Evolutionary conservation across 2,113 vertebrate species (phyloP), one percentile per base, ranked within the genome.

Genomic region (Falco punctatus): DNA sequence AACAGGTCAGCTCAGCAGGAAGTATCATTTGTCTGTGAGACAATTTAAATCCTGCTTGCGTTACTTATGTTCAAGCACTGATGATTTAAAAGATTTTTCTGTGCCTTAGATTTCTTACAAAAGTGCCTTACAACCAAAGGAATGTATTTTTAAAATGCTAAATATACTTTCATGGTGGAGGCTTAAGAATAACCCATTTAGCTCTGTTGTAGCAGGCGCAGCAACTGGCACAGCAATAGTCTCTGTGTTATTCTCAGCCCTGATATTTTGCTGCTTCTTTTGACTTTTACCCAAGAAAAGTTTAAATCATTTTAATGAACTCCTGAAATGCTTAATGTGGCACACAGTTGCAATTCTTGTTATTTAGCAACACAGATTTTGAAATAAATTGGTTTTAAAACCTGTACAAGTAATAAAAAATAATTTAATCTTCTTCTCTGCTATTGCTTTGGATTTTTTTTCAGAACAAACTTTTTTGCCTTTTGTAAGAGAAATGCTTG

Each of bases 121-220:
- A 92, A 85, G 32, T 79, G 32, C 20, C 44, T 96, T 48, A 48
- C 40, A 30, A 92, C 18, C 65, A 69, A 69, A 85, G 42, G 69
- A 77, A 96, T 83, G 35, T 85, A 72, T 92, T 96, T 96, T 78
- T 18, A 92, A 95, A 84, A 91, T 84, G 16, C 32, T 93, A 87
- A 93, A 91, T 82, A 83, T 94, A 54, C 21, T 77, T 40, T 92
- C 51, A 35, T 72, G 48, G 48, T 86, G n/a, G 28, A 78, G 49
- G 61, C 35, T 94, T 96, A 94, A 80, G 77, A 92, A 90, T 94
- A 94, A 92, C 52, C n/a, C 55, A 6, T 75, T 96, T 97, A 81
- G 46, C 24, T 55, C 83, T 87, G 61, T 38, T 84, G 70, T 67
- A 96, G 82, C 80, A 91, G 95, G 84, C 71, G 70, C 44, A 89